Evolutionary conservation across 2,888 invertebrate genomes (phyloP).

Genomic region (Trileptium ribeirensis): DNA sequence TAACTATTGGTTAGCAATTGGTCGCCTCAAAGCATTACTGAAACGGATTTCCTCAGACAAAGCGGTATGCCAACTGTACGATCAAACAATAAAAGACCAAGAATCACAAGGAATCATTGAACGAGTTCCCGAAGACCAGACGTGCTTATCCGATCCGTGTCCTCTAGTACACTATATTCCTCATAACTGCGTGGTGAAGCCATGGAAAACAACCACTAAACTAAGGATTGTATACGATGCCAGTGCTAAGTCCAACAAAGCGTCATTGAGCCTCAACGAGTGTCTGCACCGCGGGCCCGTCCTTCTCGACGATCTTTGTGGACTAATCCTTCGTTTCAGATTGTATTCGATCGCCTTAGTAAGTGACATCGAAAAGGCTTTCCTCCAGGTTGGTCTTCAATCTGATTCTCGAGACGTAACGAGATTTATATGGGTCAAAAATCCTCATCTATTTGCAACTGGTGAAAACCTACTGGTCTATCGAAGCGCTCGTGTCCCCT

Average conservation of each 20-base stretch:
- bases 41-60: conserved; percentile 1
- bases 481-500: conserved; percentile 35
- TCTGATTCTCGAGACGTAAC: conserved; percentile 27
- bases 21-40: neutral
- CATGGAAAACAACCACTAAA: conserved; percentile 32
- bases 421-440: neutral
- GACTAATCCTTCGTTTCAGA: conserved; percentile 30
- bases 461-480: conserved; percentile 29
- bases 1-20: neutral
- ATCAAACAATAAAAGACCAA: conserved; percentile 20
- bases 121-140: neutral
- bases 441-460: neutral
- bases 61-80: conserved; percentile 16
- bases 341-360: conserved; percentile 26
- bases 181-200: conserved; percentile 30
- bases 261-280: conserved; percentile 30
- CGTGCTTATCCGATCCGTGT: neutral
- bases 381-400: conserved; percentile 33
- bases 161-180: conserved; percentile 30
- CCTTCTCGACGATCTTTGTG: conserved; percentile 25
- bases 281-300: conserved; percentile 32
- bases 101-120: conserved; percentile 24
- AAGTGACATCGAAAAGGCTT: conserved; percentile 15
- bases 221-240: conserved; percentile 40
- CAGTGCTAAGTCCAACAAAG: conserved; percentile 15